Conservation (phyloP, 2,113 vertebrate genomes). For the Nothoprocta perdicaria region DNA sequence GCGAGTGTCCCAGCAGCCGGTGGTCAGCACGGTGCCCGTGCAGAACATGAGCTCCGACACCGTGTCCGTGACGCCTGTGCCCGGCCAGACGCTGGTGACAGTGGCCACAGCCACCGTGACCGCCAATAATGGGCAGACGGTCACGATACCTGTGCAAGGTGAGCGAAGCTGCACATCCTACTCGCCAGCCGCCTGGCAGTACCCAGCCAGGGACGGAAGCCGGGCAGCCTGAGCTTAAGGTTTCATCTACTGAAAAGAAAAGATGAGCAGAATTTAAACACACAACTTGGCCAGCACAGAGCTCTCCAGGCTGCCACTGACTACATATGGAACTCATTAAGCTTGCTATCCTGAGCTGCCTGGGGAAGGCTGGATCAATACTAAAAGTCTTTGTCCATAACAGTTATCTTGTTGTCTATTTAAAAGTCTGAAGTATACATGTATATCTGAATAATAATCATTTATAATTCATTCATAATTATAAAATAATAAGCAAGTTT, state of each 20-base stretch:
- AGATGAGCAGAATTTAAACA: not conserved
- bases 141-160: slow-evolving; percentile 89
- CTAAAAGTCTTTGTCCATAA: not conserved
- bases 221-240: not conserved
- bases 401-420: not conserved
- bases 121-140: slow-evolving; percentile 86
- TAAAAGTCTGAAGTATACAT: not conserved
- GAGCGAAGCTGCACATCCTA: not conserved
- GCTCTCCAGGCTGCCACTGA: not conserved
- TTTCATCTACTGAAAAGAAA: not conserved
- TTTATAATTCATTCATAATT: too few relatives aligned
- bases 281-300: not conserved
- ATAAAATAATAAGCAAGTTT: not conserved
- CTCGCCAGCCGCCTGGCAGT: not conserved
- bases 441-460: too few relatives aligned
- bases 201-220: not conserved
- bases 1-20: slow-evolving; percentile 67
- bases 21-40: slow-evolving; percentile 76
- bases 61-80: slow-evolving; percentile 79
- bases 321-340: not conserved
- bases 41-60: slow-evolving; percentile 76
- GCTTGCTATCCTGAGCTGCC: not conserved
- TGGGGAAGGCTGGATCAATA: not conserved
- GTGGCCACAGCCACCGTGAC: slow-evolving; percentile 89
- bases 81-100: slow-evolving; percentile 88